Base-by-base conservation (phyloP, 2,888 invertebrate species). In the Pollenia angustigena region DNA sequence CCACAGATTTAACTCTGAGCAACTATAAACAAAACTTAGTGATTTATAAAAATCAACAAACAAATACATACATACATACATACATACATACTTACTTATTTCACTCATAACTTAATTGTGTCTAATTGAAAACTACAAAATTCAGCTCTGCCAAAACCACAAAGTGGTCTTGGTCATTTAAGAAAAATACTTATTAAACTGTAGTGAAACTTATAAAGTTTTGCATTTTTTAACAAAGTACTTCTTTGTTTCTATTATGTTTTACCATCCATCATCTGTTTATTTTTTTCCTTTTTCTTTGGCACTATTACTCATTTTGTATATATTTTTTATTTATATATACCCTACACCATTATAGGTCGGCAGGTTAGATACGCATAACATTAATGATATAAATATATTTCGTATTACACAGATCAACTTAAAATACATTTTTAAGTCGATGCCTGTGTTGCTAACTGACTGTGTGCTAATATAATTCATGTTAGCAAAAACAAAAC, bases 161-260 rank as follows among this genome's bases (percentile, higher is more conserved):
- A 50, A 23, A n/a, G 32, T 69, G 52, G 18, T n/a, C n/a, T 72
- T 72, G 56, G 18, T 16, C 46, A 46, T 14, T 72, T 52, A 16
- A 42, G 18, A 71, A 6, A 71, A 52, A 12, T 54, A 23, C 32
- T 32, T 32, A 32, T 6, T 32, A 42, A 66, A 50, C 62, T 75
- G 42, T 42, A 75, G 75, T 64, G 75, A 76, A 76, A 76, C 52
- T 75, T 66, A 76, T 54, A 23, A 18, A 50, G n/a, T 40, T 54
- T 4, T 12, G 7, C 52, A n/a, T 23, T 52, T 66, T 44, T 2
- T 11, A 56, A 68, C 78, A 68, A 56, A 16, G 9, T 46, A 46
- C 12, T 56, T 60, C 12, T 60, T 23, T 71, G 60, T 52, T 50
- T 60, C 12, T 54, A 4, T 40, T 40, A 52, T 69, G 14, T 52